Base-by-base conservation (phyloP, 2,888 invertebrate species). In the Nomada goodeniana region DNA sequence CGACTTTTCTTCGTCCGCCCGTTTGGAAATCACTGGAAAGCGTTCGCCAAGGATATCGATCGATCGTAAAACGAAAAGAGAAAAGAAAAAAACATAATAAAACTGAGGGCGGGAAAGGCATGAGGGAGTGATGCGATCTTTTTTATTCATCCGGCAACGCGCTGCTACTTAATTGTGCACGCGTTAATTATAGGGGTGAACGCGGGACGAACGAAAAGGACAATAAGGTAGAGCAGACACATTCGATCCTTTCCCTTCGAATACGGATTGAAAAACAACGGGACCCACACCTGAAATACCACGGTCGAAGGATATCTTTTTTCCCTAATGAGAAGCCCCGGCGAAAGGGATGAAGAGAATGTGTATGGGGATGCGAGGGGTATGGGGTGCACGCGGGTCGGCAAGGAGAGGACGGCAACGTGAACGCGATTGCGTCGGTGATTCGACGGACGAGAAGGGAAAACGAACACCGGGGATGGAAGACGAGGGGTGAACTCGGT, bases 401-500 rank as follows among this genome's bases (percentile, higher is more conserved):
- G 73, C 55, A 83, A 70, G 83, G 57, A 59, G 20, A 80, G 79
- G 59, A 72, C 44, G 85, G 53, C 47, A 70, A 78, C 64, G 76
- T 57, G 80, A 72, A 63, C 79, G 61, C 79, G 85, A 88, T 80
- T 63, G 84, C 79, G 76, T 65, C 63, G 85, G 73, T 73, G 83
- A 84, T 83, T 76, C 86, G 71, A 64, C 29, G 76, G 65, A 68
- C 65, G 76, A 68, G 63, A 23, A 65, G 70, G 50, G 74, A 53
- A 64, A 73, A 78, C 65, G 59, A 79, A 73, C 60, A 60, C 29
- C 69, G 70, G 67, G 52, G 88, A 83, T 77, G 83, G 87, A 88
- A 80, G 70, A 70, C 84, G 84, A 89, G 84, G 88, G 88, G 84
- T 81, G 84, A 83, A 82, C 84, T 86, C 81, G 87, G 90, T 92